Conservation (phyloP, 53 echinoderm and acorn worm genomes). For the Apostichopus leukothele region DNA sequence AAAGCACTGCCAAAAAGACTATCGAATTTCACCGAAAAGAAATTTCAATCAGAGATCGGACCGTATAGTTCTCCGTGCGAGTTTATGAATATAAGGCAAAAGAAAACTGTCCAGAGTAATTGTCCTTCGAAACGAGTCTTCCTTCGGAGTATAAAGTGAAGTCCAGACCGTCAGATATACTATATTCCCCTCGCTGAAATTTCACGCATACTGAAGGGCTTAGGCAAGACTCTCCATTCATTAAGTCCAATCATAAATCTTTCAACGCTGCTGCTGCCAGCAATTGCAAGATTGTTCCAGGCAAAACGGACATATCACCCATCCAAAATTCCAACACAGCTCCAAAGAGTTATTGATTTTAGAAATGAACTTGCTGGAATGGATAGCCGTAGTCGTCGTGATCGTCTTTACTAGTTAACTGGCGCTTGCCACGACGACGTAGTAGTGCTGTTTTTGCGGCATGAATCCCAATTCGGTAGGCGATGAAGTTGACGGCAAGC, state of each 20-base stretch:
- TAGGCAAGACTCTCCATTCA: constrained; percentile 27
- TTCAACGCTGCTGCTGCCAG: constrained; percentile 4
- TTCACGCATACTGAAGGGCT: constrained; percentile 26
- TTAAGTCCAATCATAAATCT: constrained; percentile 37
- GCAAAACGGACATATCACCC: constrained; percentile 1
- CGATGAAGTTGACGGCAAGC: too few relatives aligned
- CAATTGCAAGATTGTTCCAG: constrained; percentile 2
- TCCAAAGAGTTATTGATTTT: constrained; percentile 14
- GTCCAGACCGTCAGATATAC: constrained; percentile 6
- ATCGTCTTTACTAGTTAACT: too few relatives aligned
- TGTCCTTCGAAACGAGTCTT: background rate
- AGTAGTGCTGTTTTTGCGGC: too few relatives aligned
- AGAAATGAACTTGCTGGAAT: constrained; percentile 4
- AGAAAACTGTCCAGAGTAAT: background rate
- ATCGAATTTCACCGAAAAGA: background rate
- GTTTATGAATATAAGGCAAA: background rate
- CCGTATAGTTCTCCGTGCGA: background rate
- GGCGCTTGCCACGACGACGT: too few relatives aligned
- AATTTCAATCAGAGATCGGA: background rate
- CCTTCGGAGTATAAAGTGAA: background rate
- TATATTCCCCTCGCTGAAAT: background rate
- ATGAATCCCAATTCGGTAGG: too few relatives aligned
- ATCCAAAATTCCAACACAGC: constrained; percentile 6
- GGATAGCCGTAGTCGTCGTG: too few relatives aligned
- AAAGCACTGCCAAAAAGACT: background rate